These are phyloP conservation scores for Rhizomys pruinosus DNA, from an alignment of 2,113 vertebrate genomes.

Conservation along the genomic window DNA sequence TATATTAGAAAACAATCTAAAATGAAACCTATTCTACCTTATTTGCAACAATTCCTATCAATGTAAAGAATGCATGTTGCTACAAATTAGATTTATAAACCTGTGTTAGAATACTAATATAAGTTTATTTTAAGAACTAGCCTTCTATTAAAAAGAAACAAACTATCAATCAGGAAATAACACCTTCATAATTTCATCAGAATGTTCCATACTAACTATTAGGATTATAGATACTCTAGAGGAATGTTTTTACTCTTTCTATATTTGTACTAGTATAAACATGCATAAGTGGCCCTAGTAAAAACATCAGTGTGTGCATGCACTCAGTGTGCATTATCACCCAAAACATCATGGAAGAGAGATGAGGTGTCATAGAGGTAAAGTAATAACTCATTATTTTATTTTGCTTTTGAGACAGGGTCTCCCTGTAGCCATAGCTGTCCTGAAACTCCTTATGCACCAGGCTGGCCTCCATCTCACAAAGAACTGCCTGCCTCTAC, in stretches of 20 bases:
- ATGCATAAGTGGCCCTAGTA: not conserved
- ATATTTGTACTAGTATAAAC: not conserved
- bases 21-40: conserved; percentile 49
- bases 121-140: conserved; percentile 45
- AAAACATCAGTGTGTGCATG: not conserved
- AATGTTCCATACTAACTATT: not conserved
- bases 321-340: too few relatives aligned
- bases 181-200: not conserved
- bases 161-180: not conserved
- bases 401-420: too few relatives aligned
- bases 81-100: conserved; percentile 61
- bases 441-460: too few relatives aligned
- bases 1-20: conserved; percentile 48
- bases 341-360: too few relatives aligned
- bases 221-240: not conserved
- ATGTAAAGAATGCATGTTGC: conserved; percentile 41
- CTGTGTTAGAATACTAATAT: conserved; percentile 4
- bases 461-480: too few relatives aligned
- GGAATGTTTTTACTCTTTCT: not conserved
- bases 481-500: too few relatives aligned
- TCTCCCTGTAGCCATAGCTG: too few relatives aligned
- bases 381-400: too few relatives aligned
- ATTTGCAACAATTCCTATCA: conserved; percentile 54
- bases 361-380: too few relatives aligned
- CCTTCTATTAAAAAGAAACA: not conserved